phyloP scores from a whole-genome alignment of 2,888 invertebrate genomes.

The Tanytarsus gracilentus region DNA sequence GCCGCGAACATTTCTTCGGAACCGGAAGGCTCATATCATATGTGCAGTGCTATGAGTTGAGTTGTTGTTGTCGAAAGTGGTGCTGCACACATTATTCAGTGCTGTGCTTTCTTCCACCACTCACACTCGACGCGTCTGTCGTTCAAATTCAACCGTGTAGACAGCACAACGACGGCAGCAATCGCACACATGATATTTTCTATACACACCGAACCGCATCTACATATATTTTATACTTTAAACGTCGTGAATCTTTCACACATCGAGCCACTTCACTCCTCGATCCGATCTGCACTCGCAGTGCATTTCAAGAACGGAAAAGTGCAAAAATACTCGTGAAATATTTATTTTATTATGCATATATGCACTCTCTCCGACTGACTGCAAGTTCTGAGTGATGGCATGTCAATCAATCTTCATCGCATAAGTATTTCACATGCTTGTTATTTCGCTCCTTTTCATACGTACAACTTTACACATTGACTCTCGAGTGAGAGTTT shows the following conservation, averaged over 20 bases:
- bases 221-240: not conserved
- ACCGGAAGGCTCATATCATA: constrained; percentile 22
- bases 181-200: not conserved
- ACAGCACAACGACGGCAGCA: not conserved
- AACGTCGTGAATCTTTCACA: constrained; percentile 10
- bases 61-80: too few relatives aligned
- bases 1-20: not conserved
- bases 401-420: constrained; percentile 22
- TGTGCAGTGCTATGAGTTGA: constrained; percentile 1
- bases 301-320: not conserved
- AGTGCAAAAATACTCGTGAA: not conserved
- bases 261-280: constrained; percentile 1
- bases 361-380: not conserved
- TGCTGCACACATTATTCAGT: too few relatives aligned
- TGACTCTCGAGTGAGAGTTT: too few relatives aligned
- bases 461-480: too few relatives aligned
- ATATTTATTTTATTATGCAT: constrained; percentile 2
- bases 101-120: too few relatives aligned
- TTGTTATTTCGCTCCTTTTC: too few relatives aligned
- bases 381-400: constrained; percentile 11
- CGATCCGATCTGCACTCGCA: too few relatives aligned
- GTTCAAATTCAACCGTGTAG: too few relatives aligned
- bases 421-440: too few relatives aligned
- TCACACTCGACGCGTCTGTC: too few relatives aligned
- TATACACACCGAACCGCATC: too few relatives aligned